Evolutionary conservation across 2,113 vertebrate species (phyloP).

Genomic region (Etheostoma spectabile): DNA sequence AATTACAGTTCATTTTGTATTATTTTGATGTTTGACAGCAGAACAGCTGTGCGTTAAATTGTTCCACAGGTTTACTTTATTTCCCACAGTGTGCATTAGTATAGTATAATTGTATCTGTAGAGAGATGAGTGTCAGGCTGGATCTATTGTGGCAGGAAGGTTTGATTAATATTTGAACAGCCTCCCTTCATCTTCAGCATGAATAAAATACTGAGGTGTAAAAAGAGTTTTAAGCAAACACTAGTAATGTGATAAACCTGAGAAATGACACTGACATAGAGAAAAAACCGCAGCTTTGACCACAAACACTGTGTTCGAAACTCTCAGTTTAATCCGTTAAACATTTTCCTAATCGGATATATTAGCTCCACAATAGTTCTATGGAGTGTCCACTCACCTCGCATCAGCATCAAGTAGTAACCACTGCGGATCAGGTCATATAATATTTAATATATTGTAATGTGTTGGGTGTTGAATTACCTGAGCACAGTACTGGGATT

Average conservation of each 20-base stretch:
- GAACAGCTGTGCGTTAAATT: background rate
- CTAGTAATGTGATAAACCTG: background rate
- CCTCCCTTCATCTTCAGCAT: constrained; percentile 9
- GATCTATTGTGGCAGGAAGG: constrained; percentile 9
- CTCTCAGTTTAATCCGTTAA: background rate
- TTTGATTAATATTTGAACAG: background rate
- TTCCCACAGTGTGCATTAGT: constrained; percentile 4
- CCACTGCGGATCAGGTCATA: background rate
- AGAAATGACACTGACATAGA: background rate
- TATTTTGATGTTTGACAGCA: background rate
- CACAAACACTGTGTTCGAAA: background rate
- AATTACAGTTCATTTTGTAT: background rate
- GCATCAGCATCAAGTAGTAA: background rate
- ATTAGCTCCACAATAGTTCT: background rate
- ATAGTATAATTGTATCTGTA: background rate
- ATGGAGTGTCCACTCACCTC: background rate
- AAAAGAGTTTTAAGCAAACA: constrained; percentile 27
- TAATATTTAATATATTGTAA: background rate
- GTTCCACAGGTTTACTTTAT: constrained; percentile 1
- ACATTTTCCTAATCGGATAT: background rate
- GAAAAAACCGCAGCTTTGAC: background rate
- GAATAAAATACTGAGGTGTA: constrained; percentile 26
- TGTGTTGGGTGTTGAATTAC: constrained; percentile 77
- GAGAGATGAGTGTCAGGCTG: background rate
- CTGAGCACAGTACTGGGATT: constrained; percentile 98